Percentiles rank a stretch among this genome's conserved stretches.
Conservation (phyloP, 1,140 invertebrate genomes). For the Zaprionus nigranus region DNA sequence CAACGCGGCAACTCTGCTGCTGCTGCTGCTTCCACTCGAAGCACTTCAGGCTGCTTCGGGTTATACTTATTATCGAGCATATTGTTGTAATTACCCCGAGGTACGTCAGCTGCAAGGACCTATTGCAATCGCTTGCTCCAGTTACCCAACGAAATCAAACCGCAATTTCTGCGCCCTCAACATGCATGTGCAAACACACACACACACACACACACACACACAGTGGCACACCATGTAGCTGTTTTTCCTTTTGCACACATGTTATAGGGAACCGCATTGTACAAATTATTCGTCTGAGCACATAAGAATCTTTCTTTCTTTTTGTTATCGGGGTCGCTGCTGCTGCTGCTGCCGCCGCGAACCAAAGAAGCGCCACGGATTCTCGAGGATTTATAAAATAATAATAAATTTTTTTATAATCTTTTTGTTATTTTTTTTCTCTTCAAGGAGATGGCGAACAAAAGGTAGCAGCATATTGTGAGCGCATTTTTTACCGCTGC, state of each 20-base stretch:
- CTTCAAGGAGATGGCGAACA: conserved; percentile 3
- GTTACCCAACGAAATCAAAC: conserved; percentile 63
- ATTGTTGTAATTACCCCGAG: conserved; percentile 60
- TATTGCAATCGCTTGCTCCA: conserved; percentile 17
- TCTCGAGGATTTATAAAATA: conserved; percentile 78
- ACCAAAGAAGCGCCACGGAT: conserved; percentile 25
- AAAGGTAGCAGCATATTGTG: conserved; percentile 11
- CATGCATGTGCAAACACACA: conserved; percentile 70
- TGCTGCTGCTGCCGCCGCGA: background rate
- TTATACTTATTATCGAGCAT: conserved; percentile 26
- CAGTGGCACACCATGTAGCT: background rate
- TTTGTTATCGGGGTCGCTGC: conserved; percentile 16
- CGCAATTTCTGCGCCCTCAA: conserved; percentile 54
- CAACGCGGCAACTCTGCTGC: conserved; percentile 19
- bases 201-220: conserved; percentile 7
- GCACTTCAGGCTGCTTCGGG: conserved; percentile 9
- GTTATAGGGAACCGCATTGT: conserved; percentile 24
- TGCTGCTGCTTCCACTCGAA: conserved; percentile 65
- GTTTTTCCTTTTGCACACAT: conserved; percentile 49
- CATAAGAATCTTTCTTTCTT: conserved; percentile 67
- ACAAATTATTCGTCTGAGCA: conserved; percentile 61
- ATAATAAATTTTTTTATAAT: conserved; percentile 64
- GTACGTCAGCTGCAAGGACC: conserved; percentile 61
- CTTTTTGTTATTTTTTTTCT: conserved; percentile 46
- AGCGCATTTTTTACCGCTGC: conserved; percentile 2